Conservation (phyloP, 2,797 vertebrate genomes). For the Lycodopsis pacificus region DNA sequence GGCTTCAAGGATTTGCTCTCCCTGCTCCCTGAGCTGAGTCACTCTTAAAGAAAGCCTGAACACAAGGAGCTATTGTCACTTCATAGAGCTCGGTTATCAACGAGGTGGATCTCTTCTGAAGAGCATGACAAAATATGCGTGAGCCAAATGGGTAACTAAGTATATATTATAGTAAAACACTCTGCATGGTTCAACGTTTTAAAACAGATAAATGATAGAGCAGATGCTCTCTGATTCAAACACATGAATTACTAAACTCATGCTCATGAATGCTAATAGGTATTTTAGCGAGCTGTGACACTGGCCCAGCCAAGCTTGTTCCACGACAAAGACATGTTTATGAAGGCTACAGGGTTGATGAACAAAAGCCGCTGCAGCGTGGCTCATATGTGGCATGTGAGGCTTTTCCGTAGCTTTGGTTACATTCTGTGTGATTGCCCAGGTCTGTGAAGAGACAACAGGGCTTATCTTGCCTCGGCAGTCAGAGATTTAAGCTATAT, state of each 20-base stretch:
- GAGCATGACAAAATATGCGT: not conserved
- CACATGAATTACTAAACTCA: not conserved
- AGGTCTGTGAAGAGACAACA: conserved; percentile 35
- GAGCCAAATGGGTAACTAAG: not conserved
- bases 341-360: conserved; percentile 24
- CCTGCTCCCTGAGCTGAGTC: conserved; percentile 21
- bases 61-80: conserved; percentile 20
- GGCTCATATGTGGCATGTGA: not conserved
- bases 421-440: conserved; percentile 47
- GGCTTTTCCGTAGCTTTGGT: conserved; percentile 43
- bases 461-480: conserved; percentile 33
- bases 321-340: not conserved
- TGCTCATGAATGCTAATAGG: conserved; percentile 23
- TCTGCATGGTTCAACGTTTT: not conserved
- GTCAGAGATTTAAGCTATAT: conserved; percentile 45
- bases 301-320: not conserved
- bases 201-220: conserved; percentile 1
- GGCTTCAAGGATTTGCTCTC: conserved; percentile 52
- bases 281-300: conserved; percentile 19
- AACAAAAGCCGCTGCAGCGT: conserved; percentile 32
- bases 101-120: conserved; percentile 11
- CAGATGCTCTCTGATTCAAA: conserved; percentile 2
- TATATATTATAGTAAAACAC: not conserved
- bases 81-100: conserved; percentile 29
- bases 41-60: conserved; percentile 40